Percentiles rank a stretch among this genome's conserved stretches.
Evolutionary conservation across 64 coral and sea anemone species (phyloP).

Genomic region (Hydrozoanthus tunicans): DNA sequence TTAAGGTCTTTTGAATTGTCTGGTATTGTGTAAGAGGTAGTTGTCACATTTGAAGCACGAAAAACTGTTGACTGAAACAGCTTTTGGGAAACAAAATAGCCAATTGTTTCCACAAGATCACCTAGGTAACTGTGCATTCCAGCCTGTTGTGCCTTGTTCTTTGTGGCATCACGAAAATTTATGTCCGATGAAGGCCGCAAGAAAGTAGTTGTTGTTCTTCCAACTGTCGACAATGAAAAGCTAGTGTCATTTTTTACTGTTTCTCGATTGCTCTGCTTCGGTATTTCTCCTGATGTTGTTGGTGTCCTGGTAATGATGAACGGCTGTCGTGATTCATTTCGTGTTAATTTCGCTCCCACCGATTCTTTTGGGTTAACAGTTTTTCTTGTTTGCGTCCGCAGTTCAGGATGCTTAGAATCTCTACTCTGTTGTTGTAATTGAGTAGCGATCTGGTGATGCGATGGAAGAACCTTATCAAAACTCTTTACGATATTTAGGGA

Average conservation of each 20-base stretch:
- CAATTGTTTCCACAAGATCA: slow-evolving; percentile 21
- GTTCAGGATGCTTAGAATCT: neutral
- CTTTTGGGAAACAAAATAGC: neutral
- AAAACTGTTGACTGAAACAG: neutral
- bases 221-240: neutral
- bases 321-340: neutral
- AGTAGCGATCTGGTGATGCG: too few relatives aligned
- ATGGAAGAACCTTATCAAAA: too few relatives aligned
- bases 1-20: neutral
- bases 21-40: neutral
- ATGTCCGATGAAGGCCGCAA: neutral
- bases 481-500: too few relatives aligned
- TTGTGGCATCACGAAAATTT: neutral
- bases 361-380: neutral
- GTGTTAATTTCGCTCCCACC: neutral
- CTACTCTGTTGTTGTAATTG: too few relatives aligned
- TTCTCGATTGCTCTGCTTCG: neutral
- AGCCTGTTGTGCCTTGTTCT: neutral
- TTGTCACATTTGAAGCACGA: neutral
- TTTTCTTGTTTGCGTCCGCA: neutral
- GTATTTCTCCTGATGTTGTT: neutral
- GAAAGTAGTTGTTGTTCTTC: neutral
- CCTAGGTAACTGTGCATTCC: slow-evolving; percentile 30
- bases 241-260: neutral
- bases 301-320: neutral